A percentile compares a stretch with the other conserved stretches of the same genome.
Evolutionary conservation across 2,113 vertebrate genomes (phyloP).

Genomic region (Tychaedon coryphoeus): DNA sequence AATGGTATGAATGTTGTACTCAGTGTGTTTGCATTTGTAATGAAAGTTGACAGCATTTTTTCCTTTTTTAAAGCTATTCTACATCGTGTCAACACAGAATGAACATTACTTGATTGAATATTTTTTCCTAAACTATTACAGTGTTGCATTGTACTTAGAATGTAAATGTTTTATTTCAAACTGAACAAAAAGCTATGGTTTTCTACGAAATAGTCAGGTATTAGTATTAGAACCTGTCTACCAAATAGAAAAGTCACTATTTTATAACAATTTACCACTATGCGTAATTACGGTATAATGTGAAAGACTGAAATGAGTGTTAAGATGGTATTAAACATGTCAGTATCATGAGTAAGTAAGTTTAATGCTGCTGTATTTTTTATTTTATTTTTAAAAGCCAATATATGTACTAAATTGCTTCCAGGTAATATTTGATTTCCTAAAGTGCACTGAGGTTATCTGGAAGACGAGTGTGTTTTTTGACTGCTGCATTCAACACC

Average conservation of each 20-base stretch:
- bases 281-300: slow-evolving; percentile 74
- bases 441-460: slow-evolving; percentile 85
- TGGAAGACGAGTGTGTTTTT: slow-evolving; percentile 71
- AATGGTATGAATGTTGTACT: slow-evolving; percentile 67
- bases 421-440: slow-evolving; percentile 84
- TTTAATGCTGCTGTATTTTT: slow-evolving; percentile 85
- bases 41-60: slow-evolving; percentile 53
- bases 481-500: slow-evolving; percentile 68
- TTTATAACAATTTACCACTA: slow-evolving; percentile 72
- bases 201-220: slow-evolving; percentile 67
- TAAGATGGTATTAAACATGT: slow-evolving; percentile 76
- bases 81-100: slow-evolving; percentile 51
- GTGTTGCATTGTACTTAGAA: slow-evolving; percentile 67
- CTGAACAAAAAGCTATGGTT: slow-evolving; percentile 65
- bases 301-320: slow-evolving; percentile 76
- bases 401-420: slow-evolving; percentile 86
- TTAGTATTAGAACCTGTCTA: slow-evolving; percentile 71
- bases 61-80: slow-evolving; percentile 63
- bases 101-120: slow-evolving; percentile 52
- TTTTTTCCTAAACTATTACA: slow-evolving; percentile 61
- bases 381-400: slow-evolving; percentile 74
- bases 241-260: slow-evolving; percentile 74
- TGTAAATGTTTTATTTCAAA: slow-evolving; percentile 65
- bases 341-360: slow-evolving; percentile 75
- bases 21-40: slow-evolving; percentile 70